Conservation (phyloP, 1,140 invertebrate genomes). For the Lucilia cuprina region DNA sequence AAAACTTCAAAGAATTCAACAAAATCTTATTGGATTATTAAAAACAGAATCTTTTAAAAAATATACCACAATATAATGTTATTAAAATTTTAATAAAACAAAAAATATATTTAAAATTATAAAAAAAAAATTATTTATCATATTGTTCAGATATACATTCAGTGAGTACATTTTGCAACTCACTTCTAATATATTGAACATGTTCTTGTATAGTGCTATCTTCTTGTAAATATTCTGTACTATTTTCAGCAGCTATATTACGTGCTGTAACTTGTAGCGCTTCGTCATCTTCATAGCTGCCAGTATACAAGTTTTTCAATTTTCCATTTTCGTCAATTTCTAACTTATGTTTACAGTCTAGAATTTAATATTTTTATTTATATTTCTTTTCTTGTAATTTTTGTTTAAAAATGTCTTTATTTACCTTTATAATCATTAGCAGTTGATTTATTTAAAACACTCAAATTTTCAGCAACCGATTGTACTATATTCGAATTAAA, state of each 20-base stretch:
- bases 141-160: constrained; percentile 31
- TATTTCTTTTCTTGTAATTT: too few relatives aligned
- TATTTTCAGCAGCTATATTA: not conserved
- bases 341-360: not conserved
- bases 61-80: not conserved
- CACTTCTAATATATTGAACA: not conserved
- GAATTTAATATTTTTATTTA: too few relatives aligned
- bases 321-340: not conserved
- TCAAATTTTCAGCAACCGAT: constrained; percentile 16
- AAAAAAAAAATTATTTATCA: too few relatives aligned
- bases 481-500: constrained; percentile 14
- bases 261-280: not conserved
- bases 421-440: not conserved
- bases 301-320: constrained; percentile 1
- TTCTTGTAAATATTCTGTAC: not conserved
- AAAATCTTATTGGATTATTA: not conserved
- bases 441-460: not conserved
- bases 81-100: not conserved
- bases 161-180: constrained; percentile 8
- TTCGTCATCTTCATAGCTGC: constrained; percentile 34
- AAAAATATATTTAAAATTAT: not conserved
- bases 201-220: not conserved
- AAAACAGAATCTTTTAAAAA: constrained; percentile 9
- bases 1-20: not conserved
- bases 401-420: too few relatives aligned